Conservation (phyloP, 2,797 vertebrate genomes). For the Acropternis orthonyx region DNA sequence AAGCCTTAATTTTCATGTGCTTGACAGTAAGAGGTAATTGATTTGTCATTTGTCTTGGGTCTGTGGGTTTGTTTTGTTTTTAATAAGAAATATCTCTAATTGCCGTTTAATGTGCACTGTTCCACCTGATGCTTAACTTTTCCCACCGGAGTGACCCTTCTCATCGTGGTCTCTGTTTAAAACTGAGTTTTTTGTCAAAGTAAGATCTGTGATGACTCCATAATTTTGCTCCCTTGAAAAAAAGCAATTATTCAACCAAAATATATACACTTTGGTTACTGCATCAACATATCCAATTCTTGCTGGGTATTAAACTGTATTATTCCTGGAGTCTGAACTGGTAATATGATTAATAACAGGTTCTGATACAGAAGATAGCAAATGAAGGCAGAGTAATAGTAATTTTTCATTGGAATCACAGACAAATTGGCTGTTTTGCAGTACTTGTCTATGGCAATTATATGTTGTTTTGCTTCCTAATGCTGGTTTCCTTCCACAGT, state of each 20-base stretch:
- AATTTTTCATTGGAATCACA: conserved; percentile 62
- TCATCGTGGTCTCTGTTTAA: neutral
- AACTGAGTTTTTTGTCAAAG: neutral
- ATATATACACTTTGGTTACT: neutral
- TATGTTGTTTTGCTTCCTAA: conserved; percentile 41
- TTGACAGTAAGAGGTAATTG: neutral
- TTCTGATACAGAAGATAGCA: conserved; percentile 4
- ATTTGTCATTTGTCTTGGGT: neutral
- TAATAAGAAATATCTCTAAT: neutral
- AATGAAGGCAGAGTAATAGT: conserved; percentile 52
- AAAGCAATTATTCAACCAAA: neutral
- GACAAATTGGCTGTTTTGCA: conserved; percentile 64
- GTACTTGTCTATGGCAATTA: conserved; percentile 56
- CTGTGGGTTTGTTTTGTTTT: neutral
- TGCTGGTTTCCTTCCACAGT: conserved; percentile 28
- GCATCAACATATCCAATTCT: neutral
- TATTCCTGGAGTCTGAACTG: conserved; percentile 23
- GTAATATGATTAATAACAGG: conserved; percentile 34
- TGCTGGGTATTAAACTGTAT: conserved; percentile 25
- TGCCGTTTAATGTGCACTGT: neutral
- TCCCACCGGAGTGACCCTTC: neutral
- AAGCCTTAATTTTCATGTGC: neutral
- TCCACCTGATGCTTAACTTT: neutral
- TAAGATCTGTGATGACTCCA: neutral
- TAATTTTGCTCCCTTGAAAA: neutral